phyloP scores from a whole-genome alignment of 2,797 vertebrate species.

The Zalophus californianus region DNA sequence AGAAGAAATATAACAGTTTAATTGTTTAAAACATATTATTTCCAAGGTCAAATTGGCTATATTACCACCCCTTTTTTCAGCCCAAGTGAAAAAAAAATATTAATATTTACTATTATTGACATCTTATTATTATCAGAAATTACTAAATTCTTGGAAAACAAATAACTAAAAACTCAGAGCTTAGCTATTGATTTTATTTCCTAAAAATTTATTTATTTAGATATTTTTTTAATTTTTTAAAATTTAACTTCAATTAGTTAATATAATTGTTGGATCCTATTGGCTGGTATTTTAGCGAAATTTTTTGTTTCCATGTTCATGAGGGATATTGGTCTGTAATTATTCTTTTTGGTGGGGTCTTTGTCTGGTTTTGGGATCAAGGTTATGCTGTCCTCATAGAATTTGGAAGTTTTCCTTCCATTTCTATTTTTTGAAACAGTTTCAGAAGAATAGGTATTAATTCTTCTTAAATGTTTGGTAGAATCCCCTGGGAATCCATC shows the following conservation, averaged over 20 bases:
- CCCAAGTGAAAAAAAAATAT: slow-evolving; percentile 7
- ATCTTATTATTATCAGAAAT: not conserved
- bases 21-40: not conserved
- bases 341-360: too few relatives aligned
- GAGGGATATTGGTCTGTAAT: too few relatives aligned
- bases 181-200: not conserved
- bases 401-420: too few relatives aligned
- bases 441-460: too few relatives aligned
- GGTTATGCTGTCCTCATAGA: too few relatives aligned
- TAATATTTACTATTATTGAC: not conserved
- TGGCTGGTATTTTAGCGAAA: not conserved
- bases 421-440: too few relatives aligned
- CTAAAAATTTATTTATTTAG: not conserved
- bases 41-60: slow-evolving; percentile 6
- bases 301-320: too few relatives aligned
- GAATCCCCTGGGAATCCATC: too few relatives aligned
- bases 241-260: not conserved
- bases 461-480: too few relatives aligned
- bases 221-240: not conserved
- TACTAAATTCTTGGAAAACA: not conserved
- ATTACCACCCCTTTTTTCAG: not conserved
- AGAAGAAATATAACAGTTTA: not conserved
- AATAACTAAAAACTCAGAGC: not conserved
- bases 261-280: not conserved
- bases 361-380: too few relatives aligned